Evolutionary conservation across 2,797 vertebrate species (phyloP).

Genomic region (Aeoliscus strigatus): DNA sequence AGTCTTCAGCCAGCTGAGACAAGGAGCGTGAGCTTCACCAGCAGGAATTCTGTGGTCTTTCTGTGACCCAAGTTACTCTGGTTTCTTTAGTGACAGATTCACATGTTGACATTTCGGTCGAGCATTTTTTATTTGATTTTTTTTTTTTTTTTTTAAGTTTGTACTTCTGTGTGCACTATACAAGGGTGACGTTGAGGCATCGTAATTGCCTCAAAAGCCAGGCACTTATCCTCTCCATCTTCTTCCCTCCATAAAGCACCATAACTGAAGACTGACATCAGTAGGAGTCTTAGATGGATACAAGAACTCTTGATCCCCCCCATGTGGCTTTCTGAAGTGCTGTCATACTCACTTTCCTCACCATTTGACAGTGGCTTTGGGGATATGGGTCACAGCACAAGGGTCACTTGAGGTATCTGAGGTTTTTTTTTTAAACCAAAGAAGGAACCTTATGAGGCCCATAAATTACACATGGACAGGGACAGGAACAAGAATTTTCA

Average conservation of each 20-base stretch:
- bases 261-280: slow-evolving; percentile 9
- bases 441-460: slow-evolving; percentile 5
- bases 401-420: slow-evolving; percentile 16
- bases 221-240: slow-evolving; percentile 51
- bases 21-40: no score
- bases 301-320: slow-evolving; percentile 6
- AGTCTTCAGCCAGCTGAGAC: no score
- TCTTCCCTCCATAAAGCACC: slow-evolving; percentile 36
- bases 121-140: no score
- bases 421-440: slow-evolving; percentile 3
- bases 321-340: slow-evolving; percentile 30
- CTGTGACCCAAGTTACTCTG: no score
- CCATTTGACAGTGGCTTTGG: slow-evolving; percentile 16
- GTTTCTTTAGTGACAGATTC: no score
- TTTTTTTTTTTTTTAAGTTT: no score
- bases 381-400: slow-evolving; percentile 1
- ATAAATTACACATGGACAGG: slow-evolving; percentile 39
- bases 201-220: not conserved
- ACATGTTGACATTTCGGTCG: no score
- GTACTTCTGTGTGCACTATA: no score
- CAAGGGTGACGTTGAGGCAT: no score
- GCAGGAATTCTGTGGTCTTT: no score
- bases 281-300: slow-evolving; percentile 14
- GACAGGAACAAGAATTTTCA: no score
- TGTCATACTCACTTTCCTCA: slow-evolving; percentile 24